Evolutionary conservation across 2,888 invertebrate genomes (phyloP).

Genomic region (Tiliacea aurago): DNA sequence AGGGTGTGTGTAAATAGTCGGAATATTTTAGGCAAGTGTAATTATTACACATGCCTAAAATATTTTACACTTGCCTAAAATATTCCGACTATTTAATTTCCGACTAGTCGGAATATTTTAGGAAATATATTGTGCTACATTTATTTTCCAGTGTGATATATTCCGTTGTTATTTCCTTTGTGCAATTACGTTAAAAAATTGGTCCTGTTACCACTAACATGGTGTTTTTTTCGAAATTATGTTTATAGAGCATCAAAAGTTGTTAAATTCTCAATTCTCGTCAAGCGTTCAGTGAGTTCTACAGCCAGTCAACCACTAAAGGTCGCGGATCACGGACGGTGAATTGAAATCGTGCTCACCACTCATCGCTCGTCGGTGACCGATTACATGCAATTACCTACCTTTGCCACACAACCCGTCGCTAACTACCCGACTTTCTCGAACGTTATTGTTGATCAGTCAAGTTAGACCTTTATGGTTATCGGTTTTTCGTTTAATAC

Average conservation of each 20-base stretch:
- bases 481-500: constrained; percentile 5
- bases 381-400: constrained; percentile 79
- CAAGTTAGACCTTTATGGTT: constrained; percentile 17
- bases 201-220: too few relatives aligned
- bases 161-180: too few relatives aligned
- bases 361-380: constrained; percentile 70
- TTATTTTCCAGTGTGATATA: too few relatives aligned
- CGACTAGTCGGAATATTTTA: too few relatives aligned
- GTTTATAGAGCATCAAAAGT: background rate
- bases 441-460: constrained; percentile 31
- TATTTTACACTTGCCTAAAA: too few relatives aligned
- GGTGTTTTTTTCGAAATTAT: too few relatives aligned
- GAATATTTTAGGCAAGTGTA: too few relatives aligned
- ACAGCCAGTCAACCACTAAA: constrained; percentile 12
- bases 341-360: constrained; percentile 82
- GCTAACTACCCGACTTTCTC: constrained; percentile 32
- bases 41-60: too few relatives aligned
- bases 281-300: constrained; percentile 14
- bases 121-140: too few relatives aligned
- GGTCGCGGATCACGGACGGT: constrained; percentile 54
- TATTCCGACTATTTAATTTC: too few relatives aligned
- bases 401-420: constrained; percentile 59
- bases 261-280: background rate
- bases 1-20: too few relatives aligned
- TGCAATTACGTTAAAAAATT: too few relatives aligned